These are phyloP conservation scores for Operophtera brumata DNA, from an alignment of 2,888 invertebrate species.

Conservation along the genomic window DNA sequence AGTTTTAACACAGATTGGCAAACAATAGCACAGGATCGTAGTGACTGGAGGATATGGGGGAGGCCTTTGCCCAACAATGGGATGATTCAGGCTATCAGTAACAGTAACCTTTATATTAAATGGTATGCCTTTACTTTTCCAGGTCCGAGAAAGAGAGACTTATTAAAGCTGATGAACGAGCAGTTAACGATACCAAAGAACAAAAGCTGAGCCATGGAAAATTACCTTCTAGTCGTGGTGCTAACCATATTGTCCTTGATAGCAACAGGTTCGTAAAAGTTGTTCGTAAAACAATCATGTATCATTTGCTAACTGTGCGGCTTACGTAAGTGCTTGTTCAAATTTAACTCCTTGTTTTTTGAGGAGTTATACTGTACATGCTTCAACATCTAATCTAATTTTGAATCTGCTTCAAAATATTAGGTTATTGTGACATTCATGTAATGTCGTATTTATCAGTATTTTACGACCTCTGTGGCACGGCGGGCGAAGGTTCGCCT, in stretches of 20 bases:
- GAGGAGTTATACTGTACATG: background rate
- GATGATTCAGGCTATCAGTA: no score
- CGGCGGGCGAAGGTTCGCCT: no score
- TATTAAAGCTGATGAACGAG: conserved; percentile 9
- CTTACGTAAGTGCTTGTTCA: conserved; percentile 2
- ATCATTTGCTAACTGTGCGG: background rate
- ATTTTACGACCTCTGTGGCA: no score
- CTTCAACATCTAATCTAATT: background rate
- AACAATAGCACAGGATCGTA: no score
- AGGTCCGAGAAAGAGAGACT: conserved; percentile 19
- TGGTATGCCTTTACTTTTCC: conserved; percentile 16
- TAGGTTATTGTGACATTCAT: no score
- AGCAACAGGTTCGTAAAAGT: conserved; percentile 56
- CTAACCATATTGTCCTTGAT: conserved; percentile 53
- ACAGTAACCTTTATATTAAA: background rate
- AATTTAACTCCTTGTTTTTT: background rate
- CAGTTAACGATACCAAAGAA: conserved; percentile 22
- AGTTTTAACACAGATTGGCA: no score
- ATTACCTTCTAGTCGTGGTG: conserved; percentile 48
- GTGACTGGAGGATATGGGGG: no score
- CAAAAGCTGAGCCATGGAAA: conserved; percentile 45
- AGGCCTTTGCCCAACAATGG: no score
- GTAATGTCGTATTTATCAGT: no score
- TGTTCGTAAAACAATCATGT: conserved; percentile 14
- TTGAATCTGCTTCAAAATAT: no score